Conservation (phyloP, 2,113 vertebrate genomes). For the Phocoena sinus region DNA sequence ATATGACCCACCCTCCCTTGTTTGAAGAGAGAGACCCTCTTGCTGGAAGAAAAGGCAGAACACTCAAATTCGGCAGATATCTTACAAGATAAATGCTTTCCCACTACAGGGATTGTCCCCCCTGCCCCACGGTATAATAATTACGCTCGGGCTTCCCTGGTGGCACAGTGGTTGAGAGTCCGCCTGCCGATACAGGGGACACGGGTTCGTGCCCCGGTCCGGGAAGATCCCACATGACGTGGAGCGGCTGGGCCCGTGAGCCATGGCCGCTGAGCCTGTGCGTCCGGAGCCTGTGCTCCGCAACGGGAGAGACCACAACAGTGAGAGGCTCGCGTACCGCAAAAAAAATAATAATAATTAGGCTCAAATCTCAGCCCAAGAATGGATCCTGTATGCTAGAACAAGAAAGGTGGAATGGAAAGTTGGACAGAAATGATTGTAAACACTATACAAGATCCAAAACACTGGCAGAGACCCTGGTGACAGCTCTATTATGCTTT, state of each 20-base stretch:
- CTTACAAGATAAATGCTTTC: neutral
- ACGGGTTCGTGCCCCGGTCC: no score
- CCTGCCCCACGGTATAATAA: neutral
- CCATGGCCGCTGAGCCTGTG: no score
- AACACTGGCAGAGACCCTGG: fast-evolving
- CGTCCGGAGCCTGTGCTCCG: no score
- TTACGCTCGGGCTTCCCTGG: neutral
- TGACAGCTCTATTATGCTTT: neutral
- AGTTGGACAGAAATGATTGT: neutral
- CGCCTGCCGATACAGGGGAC: no score
- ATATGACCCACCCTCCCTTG: neutral
- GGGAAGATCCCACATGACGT: no score
- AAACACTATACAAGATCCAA: neutral
- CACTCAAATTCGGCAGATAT: neutral
- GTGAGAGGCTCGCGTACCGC: no score
- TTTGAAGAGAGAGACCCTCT: neutral
- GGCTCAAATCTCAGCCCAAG: neutral
- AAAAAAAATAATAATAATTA: neutral
- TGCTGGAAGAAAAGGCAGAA: neutral
- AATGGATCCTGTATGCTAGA: neutral
- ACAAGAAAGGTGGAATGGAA: neutral
- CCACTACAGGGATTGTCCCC: neutral
- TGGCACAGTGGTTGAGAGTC: no score
- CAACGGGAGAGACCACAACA: no score
- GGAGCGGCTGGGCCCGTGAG: no score